Percentiles rank a stretch among this genome's conserved stretches.
phyloP scores from a whole-genome alignment of 2,888 invertebrate species.

The Biston betularia region DNA sequence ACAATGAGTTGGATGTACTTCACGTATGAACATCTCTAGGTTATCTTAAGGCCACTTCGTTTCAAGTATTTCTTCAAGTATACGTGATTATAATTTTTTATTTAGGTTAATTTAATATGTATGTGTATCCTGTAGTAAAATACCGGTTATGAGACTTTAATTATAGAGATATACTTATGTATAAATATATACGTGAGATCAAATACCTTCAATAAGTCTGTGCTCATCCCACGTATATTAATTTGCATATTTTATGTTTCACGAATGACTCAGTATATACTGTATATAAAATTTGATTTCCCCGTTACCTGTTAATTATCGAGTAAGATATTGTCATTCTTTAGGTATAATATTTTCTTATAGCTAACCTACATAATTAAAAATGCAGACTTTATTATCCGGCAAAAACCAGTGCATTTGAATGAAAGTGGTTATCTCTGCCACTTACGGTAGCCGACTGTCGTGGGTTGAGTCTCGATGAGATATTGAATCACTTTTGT shows the following conservation, averaged over 20 bases:
- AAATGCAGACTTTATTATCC: neutral
- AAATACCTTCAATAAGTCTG: neutral
- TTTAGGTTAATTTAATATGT: neutral
- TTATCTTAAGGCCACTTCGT: constrained; percentile 27
- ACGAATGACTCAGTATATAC: constrained; percentile 2
- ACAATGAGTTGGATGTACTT: constrained; percentile 7
- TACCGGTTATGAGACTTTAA: constrained; percentile 9
- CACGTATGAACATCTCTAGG: constrained; percentile 4
- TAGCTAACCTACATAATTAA: neutral
- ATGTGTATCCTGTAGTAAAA: neutral
- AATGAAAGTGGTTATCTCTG: neutral
- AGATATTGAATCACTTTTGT: neutral
- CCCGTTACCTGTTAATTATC: neutral
- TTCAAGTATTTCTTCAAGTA: constrained; percentile 9
- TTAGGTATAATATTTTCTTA: neutral
- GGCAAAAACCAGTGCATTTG: neutral
- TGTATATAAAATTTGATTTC: neutral
- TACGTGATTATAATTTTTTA: neutral
- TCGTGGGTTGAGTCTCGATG: constrained; percentile 9
- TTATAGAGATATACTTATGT: neutral
- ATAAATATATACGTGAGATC: neutral
- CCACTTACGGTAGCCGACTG: constrained; percentile 1
- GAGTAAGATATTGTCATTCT: neutral
- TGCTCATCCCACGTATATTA: constrained; percentile 3
- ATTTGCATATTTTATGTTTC: constrained; percentile 9